A percentile compares a stretch with the other conserved stretches of the same genome.
phyloP scores from a whole-genome alignment of 2,888 invertebrate species.

The Ormyrus nitidulus region DNA sequence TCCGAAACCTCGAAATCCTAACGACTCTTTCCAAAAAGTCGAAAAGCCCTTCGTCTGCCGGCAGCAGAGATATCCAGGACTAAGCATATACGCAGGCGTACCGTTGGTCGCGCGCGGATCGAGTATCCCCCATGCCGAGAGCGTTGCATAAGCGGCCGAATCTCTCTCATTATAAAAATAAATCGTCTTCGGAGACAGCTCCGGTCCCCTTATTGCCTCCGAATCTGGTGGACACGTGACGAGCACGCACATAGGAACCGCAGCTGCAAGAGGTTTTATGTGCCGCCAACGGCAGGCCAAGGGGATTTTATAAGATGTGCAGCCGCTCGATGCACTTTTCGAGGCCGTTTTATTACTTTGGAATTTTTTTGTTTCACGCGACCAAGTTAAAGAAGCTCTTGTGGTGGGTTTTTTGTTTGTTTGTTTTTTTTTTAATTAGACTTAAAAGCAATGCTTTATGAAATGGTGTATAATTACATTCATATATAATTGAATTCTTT shows the following conservation, averaged over 20 bases:
- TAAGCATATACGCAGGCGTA: background rate
- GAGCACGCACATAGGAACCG: constrained; percentile 28
- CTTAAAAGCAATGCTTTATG: no score
- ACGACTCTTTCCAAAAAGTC: no score
- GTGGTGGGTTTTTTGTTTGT: no score
- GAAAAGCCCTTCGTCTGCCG: no score
- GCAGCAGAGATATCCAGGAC: constrained; percentile 5
- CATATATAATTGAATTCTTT: no score
- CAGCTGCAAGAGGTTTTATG: constrained; percentile 13
- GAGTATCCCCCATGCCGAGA: constrained; percentile 60
- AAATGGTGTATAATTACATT: no score
- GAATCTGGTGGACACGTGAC: constrained; percentile 66
- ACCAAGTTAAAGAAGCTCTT: no score
- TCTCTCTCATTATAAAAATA: constrained; percentile 64
- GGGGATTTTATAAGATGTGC: constrained; percentile 3
- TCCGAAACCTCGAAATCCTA: no score
- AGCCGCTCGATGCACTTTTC: background rate
- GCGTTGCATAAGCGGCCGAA: constrained; percentile 60
- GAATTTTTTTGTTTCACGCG: no score
- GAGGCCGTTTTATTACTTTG: background rate
- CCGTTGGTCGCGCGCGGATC: constrained; percentile 26
- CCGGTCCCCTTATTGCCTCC: constrained; percentile 47
- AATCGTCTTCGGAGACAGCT: constrained; percentile 56
- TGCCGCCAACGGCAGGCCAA: background rate
- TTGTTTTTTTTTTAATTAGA: no score